These are phyloP conservation scores for Sceloporus tristichus DNA, from an alignment of 2,113 vertebrate genomes.

Conservation along the genomic window DNA sequence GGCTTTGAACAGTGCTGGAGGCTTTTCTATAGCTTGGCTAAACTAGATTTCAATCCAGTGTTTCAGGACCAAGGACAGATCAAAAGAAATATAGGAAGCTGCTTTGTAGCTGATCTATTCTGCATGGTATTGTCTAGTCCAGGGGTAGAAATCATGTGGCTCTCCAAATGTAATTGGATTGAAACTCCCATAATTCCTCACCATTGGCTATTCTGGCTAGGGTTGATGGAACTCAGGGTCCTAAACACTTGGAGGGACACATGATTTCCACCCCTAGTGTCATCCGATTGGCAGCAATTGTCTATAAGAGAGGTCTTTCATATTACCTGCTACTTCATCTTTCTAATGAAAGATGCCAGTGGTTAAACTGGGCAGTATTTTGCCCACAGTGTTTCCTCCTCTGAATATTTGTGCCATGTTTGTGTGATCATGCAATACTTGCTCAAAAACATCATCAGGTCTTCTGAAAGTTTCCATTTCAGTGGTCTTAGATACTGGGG, in stretches of 20 bases:
- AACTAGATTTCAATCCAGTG: neutral
- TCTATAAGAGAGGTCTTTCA: neutral
- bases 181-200: no score
- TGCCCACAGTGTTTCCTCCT: neutral
- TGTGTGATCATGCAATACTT: neutral
- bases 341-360: neutral
- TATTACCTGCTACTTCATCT: neutral
- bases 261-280: no score
- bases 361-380: neutral
- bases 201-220: no score
- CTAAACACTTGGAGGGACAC: no score
- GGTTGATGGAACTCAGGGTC: no score
- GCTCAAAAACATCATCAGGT: neutral
- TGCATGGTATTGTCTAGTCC: neutral
- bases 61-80: slow-evolving; percentile 30
- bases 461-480: neutral
- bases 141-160: no score
- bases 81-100: neutral
- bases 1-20: neutral
- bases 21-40: neutral
- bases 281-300: no score
- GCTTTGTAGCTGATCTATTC: neutral
- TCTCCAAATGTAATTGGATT: no score
- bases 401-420: neutral
- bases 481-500: no score